Percentiles rank a stretch among this genome's conserved stretches.
phyloP scores from a whole-genome alignment of 1,140 invertebrate species.

The Microplitis demolitor region DNA sequence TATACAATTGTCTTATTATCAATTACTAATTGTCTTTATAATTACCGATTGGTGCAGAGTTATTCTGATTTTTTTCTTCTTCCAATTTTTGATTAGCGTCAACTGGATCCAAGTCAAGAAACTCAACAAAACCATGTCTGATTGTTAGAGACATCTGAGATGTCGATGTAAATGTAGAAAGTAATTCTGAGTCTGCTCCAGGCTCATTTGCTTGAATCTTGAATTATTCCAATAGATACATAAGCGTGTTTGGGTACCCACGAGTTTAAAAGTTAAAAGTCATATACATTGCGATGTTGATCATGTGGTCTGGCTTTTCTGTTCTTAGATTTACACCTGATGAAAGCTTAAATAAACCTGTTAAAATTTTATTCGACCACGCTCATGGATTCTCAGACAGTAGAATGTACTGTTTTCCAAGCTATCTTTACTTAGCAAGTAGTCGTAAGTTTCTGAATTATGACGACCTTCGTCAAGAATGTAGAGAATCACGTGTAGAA shows the following conservation, averaged over 20 bases:
- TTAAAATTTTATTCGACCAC: constrained; percentile 69
- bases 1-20: no score
- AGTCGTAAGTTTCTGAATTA: constrained; percentile 73
- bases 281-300: constrained; percentile 80
- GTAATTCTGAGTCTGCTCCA: constrained; percentile 70
- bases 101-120: constrained; percentile 72
- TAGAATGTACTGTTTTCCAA: constrained; percentile 70
- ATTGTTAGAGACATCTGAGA: constrained; percentile 63
- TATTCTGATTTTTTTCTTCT: constrained; percentile 39
- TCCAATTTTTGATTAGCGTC: constrained; percentile 44
- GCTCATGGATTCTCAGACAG: constrained; percentile 72
- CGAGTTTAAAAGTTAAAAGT: constrained; percentile 65
- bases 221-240: constrained; percentile 73
- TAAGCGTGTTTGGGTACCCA: constrained; percentile 73
- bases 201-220: constrained; percentile 69
- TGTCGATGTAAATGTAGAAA: constrained; percentile 73
- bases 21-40: constrained; percentile 55
- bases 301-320: constrained; percentile 77
- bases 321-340: constrained; percentile 78
- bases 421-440: constrained; percentile 70
- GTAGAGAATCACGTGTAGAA: constrained; percentile 74
- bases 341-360: constrained; percentile 78
- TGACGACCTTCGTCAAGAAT: constrained; percentile 81
- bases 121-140: constrained; percentile 87
- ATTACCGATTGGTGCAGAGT: constrained; percentile 38